Percentiles rank a stretch among this genome's conserved stretches.
These are phyloP conservation scores for Paradoxurus hermaphroditus DNA, from an alignment of 2,113 vertebrate genomes.

Conservation along the genomic window DNA sequence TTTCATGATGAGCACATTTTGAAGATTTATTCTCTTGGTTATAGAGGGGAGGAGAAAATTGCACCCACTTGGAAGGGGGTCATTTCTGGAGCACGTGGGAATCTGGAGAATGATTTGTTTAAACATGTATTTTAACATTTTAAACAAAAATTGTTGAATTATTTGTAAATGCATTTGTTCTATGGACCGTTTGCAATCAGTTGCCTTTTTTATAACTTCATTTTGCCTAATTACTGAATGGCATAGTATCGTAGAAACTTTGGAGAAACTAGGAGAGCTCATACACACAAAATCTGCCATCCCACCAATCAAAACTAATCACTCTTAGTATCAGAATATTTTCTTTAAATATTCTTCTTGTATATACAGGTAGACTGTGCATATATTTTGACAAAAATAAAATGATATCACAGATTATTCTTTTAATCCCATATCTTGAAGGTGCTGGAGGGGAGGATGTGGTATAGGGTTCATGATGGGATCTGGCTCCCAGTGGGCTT, in stretches of 20 bases:
- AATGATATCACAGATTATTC: neutral
- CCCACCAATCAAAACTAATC: neutral
- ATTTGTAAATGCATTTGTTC: neutral
- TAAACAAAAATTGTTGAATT: neutral
- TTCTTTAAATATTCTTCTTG: neutral
- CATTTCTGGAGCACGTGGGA: neutral
- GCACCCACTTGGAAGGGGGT: neutral
- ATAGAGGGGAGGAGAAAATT: neutral
- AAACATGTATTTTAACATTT: neutral
- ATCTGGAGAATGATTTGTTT: neutral
- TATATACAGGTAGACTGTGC: neutral
- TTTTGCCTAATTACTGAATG: neutral
- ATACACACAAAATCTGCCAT: neutral
- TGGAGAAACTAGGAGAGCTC: neutral
- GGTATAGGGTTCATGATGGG: neutral
- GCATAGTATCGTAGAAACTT: neutral
- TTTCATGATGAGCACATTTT: neutral
- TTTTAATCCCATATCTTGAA: neutral
- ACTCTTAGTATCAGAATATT: neutral
- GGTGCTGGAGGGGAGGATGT: neutral
- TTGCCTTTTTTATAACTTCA: neutral
- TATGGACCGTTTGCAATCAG: neutral
- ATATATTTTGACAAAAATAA: neutral
- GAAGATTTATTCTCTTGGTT: neutral
- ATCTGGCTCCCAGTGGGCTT: neutral